A percentile compares a stretch with the other conserved stretches of the same genome.
phyloP scores from a whole-genome alignment of 2,888 invertebrate genomes.

The Mantis religiosa region DNA sequence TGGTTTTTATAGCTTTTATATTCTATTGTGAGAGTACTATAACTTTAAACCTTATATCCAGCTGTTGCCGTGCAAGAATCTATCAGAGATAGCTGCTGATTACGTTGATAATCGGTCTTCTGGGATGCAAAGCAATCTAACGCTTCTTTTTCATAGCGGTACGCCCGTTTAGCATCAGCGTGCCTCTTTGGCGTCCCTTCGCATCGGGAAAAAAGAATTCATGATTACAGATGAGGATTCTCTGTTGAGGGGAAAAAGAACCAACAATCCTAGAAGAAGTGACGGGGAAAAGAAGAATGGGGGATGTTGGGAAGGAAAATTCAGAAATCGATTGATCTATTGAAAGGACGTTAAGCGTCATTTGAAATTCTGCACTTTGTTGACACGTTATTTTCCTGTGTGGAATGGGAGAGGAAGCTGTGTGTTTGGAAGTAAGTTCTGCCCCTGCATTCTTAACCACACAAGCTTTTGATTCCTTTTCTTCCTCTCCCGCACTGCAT shows the following conservation, averaged over 20 bases:
- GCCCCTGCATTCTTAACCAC: background rate
- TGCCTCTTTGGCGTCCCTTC: background rate
- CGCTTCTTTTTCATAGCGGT: background rate
- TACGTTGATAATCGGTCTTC: too few species aligned
- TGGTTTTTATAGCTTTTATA: too few species aligned
- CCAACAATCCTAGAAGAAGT: background rate
- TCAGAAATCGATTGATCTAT: slow-evolving; percentile 22
- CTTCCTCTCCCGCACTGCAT: background rate
- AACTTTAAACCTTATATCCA: too few species aligned
- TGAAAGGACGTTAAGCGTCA: slow-evolving; percentile 25
- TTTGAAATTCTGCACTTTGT: slow-evolving; percentile 26
- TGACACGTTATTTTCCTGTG: slow-evolving; percentile 17
- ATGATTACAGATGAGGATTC: slow-evolving; percentile 9
- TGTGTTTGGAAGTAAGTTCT: background rate
- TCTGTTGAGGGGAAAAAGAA: background rate
- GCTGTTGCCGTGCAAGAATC: too few species aligned
- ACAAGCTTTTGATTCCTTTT: background rate
- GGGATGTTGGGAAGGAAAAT: slow-evolving; percentile 14
- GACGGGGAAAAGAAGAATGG: background rate
- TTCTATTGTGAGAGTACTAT: too few species aligned
- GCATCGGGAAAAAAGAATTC: background rate
- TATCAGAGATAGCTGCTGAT: too few species aligned
- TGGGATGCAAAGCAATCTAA: background rate
- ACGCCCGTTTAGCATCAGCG: background rate
- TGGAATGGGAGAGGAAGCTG: background rate